These are phyloP conservation scores for Mercenaria mercenaria DNA, from an alignment of 1,140 invertebrate species.

Conservation along the genomic window DNA sequence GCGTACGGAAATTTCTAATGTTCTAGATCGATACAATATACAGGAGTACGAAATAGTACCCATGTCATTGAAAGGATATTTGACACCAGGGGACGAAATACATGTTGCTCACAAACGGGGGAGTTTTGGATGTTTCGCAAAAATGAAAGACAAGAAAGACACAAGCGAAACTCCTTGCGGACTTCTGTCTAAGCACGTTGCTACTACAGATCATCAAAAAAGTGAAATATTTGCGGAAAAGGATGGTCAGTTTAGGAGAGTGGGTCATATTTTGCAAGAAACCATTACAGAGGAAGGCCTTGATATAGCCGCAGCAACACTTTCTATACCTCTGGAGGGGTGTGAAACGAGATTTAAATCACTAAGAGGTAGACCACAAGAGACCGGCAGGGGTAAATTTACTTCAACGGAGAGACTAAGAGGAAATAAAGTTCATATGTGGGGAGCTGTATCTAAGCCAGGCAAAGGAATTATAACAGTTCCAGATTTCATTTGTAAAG, in stretches of 20 bases:
- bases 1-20: not conserved
- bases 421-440: not conserved
- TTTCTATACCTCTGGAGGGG: not conserved
- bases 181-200: not conserved
- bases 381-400: not conserved
- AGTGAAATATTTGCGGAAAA: not conserved
- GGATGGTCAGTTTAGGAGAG: not conserved
- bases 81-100: not conserved
- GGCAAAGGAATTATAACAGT: not conserved
- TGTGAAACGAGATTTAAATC: not conserved
- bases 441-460: not conserved
- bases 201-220: not conserved
- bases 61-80: not conserved
- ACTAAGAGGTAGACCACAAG: too few species aligned
- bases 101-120: not conserved
- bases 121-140: not conserved
- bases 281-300: not conserved
- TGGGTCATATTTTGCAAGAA: not conserved
- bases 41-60: not conserved
- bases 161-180: not conserved
- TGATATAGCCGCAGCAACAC: not conserved
- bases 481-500: not conserved
- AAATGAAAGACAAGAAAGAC: not conserved
- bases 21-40: not conserved
- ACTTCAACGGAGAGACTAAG: not conserved